Evolutionary conservation across 2,797 vertebrate species (phyloP).

Genomic region (Sternarchorhynchus goeldii): DNA sequence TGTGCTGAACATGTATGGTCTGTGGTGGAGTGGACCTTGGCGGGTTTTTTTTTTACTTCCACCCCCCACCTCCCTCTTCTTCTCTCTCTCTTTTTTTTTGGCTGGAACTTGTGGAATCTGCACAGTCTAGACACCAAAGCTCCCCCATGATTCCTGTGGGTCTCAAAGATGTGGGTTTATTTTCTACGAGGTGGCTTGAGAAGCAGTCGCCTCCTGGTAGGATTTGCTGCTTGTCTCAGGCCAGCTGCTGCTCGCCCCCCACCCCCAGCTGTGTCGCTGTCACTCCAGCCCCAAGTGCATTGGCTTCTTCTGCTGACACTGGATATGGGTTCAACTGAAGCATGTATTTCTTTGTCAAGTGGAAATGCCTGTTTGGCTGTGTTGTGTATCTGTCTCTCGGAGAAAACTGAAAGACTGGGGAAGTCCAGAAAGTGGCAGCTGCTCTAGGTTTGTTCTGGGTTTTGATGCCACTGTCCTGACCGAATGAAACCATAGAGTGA

Average conservation of each 20-base stretch:
- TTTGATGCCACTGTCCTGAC: background rate
- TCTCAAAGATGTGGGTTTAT: conserved; percentile 60
- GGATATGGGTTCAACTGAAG: background rate
- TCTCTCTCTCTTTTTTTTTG: conserved; percentile 55
- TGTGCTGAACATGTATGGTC: conserved; percentile 56
- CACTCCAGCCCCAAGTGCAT: conserved; percentile 7
- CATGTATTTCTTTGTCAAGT: conserved; percentile 19
- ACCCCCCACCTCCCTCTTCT: background rate
- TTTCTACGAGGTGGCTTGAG: conserved; percentile 43
- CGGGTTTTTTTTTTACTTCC: background rate
- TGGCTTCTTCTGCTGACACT: background rate
- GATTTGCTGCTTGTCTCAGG: conserved; percentile 52
- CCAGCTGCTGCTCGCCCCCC: conserved; percentile 67
- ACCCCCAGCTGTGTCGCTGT: conserved; percentile 49
- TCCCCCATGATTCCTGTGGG: conserved; percentile 67
- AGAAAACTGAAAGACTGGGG: background rate
- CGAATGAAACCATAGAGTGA: background rate
- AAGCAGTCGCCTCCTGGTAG: conserved; percentile 64
- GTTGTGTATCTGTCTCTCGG: background rate
- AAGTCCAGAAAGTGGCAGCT: background rate
- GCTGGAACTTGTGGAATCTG: conserved; percentile 73
- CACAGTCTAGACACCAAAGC: conserved; percentile 75
- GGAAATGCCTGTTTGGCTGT: background rate
- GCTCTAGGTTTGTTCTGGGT: background rate
- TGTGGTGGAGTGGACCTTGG: conserved; percentile 27